phyloP scores from a whole-genome alignment of 2,888 invertebrate genomes.

The Andrena camellia region DNA sequence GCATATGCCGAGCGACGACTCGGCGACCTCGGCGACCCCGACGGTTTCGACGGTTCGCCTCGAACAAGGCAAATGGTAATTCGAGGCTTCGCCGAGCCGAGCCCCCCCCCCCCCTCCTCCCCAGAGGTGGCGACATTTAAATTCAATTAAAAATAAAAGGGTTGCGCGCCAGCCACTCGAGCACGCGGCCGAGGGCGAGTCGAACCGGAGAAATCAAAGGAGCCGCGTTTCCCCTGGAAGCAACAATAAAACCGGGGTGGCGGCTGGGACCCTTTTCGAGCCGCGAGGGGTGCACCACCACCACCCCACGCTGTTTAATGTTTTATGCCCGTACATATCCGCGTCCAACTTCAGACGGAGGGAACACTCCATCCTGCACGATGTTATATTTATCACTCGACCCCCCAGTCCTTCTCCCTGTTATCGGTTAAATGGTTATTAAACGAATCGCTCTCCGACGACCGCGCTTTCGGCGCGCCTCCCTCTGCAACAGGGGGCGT shows the following conservation, averaged over 20 bases:
- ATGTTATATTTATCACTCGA: slow-evolving; percentile 56
- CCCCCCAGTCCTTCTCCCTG: slow-evolving; percentile 45
- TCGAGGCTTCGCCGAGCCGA: slow-evolving; percentile 56
- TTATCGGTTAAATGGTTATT: slow-evolving; percentile 63
- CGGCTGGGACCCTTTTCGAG: background rate
- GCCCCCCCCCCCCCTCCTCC: slow-evolving; percentile 10
- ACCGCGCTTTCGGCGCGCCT: slow-evolving; percentile 15
- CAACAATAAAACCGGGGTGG: slow-evolving; percentile 36
- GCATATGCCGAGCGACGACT: slow-evolving; percentile 67
- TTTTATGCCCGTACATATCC: slow-evolving; percentile 55
- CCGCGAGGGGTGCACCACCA: slow-evolving; percentile 19
- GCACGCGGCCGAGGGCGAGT: slow-evolving; percentile 2
- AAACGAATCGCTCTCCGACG: slow-evolving; percentile 56
- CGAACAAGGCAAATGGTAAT: slow-evolving; percentile 70
- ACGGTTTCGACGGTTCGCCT: slow-evolving; percentile 40
- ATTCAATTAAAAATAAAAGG: slow-evolving; percentile 54
- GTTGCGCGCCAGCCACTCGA: slow-evolving; percentile 15
- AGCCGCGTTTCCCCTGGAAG: slow-evolving; percentile 29
- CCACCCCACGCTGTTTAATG: slow-evolving; percentile 48
- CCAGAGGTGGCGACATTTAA: slow-evolving; percentile 30
- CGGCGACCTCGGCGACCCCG: too few species aligned
- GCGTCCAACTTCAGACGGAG: slow-evolving; percentile 52
- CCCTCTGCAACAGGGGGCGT: background rate
- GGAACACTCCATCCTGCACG: slow-evolving; percentile 47
- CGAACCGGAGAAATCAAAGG: slow-evolving; percentile 50